A percentile compares a stretch with the other conserved stretches of the same genome.
These are phyloP conservation scores for Danio kyathit DNA, from an alignment of 2,797 vertebrate genomes.

Conservation along the genomic window DNA sequence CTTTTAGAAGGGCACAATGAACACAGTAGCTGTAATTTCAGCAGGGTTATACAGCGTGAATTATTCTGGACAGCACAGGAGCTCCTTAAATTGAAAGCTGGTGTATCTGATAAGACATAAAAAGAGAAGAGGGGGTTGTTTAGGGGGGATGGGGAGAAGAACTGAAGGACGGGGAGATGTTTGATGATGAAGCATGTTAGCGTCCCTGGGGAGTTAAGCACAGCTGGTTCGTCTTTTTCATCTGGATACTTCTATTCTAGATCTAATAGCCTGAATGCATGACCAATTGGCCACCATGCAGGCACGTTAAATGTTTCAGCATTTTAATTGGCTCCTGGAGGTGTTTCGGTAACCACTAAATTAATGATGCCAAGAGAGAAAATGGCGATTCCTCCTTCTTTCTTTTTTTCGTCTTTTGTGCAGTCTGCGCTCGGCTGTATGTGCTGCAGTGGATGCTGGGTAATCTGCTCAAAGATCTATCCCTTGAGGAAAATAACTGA, in stretches of 20 bases:
- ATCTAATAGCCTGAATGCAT: constrained; percentile 59
- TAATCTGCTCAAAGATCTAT: constrained; percentile 63
- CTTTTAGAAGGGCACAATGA: constrained; percentile 21
- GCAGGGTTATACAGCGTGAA: constrained; percentile 23
- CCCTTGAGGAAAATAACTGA: constrained; percentile 65
- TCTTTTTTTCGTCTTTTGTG: constrained; percentile 20
- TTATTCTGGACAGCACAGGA: constrained; percentile 34
- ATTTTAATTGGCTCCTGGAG: constrained; percentile 59
- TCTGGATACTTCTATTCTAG: constrained; percentile 34
- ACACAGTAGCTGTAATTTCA: constrained; percentile 19
- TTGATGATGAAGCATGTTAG: constrained; percentile 46
- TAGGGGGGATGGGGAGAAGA: neutral
- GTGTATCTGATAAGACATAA: neutral
- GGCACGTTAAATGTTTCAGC: constrained; percentile 34
- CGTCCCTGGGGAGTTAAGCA: constrained; percentile 59
- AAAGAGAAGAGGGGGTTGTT: neutral
- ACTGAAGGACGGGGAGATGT: constrained; percentile 25
- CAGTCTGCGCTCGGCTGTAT: constrained; percentile 33
- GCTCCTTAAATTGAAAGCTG: neutral
- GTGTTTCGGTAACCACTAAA: constrained; percentile 46
- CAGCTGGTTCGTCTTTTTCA: constrained; percentile 60
- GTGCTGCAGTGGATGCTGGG: constrained; percentile 55
- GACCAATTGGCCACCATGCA: constrained; percentile 44
- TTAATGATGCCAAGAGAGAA: constrained; percentile 25
- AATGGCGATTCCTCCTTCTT: constrained; percentile 32